phyloP scores from a whole-genome alignment of 2,113 vertebrate species.

The Brachypodius melanocephalos region DNA sequence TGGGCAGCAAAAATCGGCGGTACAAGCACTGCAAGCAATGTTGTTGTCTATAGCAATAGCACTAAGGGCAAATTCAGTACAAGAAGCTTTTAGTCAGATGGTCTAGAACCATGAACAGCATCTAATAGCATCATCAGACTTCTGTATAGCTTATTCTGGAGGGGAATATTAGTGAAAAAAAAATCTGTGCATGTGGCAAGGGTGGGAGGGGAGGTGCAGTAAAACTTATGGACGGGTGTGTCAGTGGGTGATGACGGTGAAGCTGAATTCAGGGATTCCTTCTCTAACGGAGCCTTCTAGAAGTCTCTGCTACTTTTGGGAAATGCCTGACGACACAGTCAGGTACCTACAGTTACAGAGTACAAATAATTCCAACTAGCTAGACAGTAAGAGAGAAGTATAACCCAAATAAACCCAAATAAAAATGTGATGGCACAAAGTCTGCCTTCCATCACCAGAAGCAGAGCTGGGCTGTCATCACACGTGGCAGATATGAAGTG shows the following conservation, averaged over 20 bases:
- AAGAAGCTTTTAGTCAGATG: background rate
- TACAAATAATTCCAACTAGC: background rate
- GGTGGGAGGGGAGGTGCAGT: fast-evolving
- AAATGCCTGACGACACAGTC: background rate
- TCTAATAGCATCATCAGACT: background rate
- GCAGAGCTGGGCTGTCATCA: background rate
- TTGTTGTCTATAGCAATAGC: background rate
- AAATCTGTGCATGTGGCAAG: background rate
- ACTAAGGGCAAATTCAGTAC: background rate
- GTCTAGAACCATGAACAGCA: background rate
- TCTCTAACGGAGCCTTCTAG: fast-evolving
- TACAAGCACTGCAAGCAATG: background rate
- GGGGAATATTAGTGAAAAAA: background rate
- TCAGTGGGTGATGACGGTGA: background rate
- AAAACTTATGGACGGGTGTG: background rate
- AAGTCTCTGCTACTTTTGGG: background rate
- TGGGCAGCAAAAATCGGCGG: background rate
- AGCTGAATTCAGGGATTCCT: background rate
- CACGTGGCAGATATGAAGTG: background rate
- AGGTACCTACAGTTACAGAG: background rate
- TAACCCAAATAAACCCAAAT: background rate
- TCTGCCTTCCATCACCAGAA: background rate
- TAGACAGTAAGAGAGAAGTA: background rate
- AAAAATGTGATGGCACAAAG: background rate
- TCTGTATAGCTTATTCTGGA: background rate